Conservation (phyloP, 2,888 invertebrate genomes). For the Lasioglossum villosulum region DNA sequence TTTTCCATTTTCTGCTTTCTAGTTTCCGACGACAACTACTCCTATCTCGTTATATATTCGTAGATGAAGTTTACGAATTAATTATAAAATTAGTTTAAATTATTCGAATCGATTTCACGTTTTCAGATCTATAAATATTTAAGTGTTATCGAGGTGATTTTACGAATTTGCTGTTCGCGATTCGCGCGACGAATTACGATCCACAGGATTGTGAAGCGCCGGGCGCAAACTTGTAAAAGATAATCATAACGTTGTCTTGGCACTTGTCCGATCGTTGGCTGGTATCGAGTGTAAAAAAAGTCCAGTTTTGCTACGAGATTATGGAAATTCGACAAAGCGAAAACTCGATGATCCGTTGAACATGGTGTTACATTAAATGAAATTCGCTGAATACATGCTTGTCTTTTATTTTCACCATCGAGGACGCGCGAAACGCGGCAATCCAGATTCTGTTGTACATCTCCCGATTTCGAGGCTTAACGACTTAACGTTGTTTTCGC, state of each 20-base stretch:
- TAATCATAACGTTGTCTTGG: constrained; percentile 40
- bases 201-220: constrained; percentile 28
- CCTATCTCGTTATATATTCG: constrained; percentile 25
- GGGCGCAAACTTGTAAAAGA: constrained; percentile 35
- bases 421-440: background rate
- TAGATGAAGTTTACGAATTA: constrained; percentile 28
- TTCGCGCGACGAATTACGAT: constrained; percentile 32
- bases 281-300: constrained; percentile 54
- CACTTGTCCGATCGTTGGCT: constrained; percentile 36
- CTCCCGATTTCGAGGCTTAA: background rate
- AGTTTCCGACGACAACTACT: constrained; percentile 35
- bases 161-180: background rate
- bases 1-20: constrained; percentile 50
- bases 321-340: constrained; percentile 35
- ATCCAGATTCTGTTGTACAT: background rate
- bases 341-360: constrained; percentile 45
- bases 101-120: constrained; percentile 28
- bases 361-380: constrained; percentile 59
- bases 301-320: constrained; percentile 41
- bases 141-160: constrained; percentile 30
- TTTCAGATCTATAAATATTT: constrained; percentile 29
- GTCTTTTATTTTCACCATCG: constrained; percentile 35
- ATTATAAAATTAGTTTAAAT: constrained; percentile 35
- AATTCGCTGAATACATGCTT: constrained; percentile 36
- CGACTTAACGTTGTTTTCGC: background rate